Conservation (phyloP, 2,888 invertebrate species). For the Zhengitettix transpicula region DNA sequence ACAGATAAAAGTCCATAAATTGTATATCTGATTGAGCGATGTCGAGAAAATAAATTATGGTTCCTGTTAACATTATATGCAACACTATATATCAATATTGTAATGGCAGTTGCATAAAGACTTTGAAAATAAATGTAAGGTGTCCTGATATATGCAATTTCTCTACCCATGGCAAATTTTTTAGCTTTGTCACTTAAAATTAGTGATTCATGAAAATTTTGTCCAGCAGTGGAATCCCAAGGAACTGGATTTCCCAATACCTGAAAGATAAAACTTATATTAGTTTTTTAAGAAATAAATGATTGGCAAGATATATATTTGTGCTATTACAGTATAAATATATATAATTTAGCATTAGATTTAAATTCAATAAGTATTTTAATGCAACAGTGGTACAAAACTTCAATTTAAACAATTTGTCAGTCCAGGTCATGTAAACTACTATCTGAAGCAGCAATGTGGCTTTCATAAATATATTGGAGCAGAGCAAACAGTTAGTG, state of each 20-base stretch:
- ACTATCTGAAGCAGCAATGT: too few species aligned
- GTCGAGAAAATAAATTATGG: slow-evolving; percentile 36
- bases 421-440: too few species aligned
- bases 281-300: too few species aligned
- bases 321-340: too few species aligned
- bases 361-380: too few species aligned
- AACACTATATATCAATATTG: slow-evolving; percentile 34
- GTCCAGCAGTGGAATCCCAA: slow-evolving; percentile 45
- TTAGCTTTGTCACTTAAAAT: slow-evolving; percentile 62
- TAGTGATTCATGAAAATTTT: slow-evolving; percentile 44
- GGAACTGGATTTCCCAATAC: slow-evolving; percentile 43
- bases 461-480: too few species aligned
- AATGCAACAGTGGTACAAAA: too few species aligned
- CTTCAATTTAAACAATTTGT: too few species aligned
- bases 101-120: slow-evolving; percentile 30
- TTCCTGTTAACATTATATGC: slow-evolving; percentile 34
- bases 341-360: too few species aligned
- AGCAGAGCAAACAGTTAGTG: too few species aligned
- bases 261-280: slow-evolving; percentile 23
- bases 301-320: too few species aligned
- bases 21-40: slow-evolving; percentile 27
- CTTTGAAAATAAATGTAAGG: slow-evolving; percentile 40
- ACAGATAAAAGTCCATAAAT: slow-evolving; percentile 39
- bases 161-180: slow-evolving; percentile 61
- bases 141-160: slow-evolving; percentile 46